These are phyloP conservation scores for Vireo altiloquus DNA, from an alignment of 2,113 vertebrate species.

Conservation along the genomic window DNA sequence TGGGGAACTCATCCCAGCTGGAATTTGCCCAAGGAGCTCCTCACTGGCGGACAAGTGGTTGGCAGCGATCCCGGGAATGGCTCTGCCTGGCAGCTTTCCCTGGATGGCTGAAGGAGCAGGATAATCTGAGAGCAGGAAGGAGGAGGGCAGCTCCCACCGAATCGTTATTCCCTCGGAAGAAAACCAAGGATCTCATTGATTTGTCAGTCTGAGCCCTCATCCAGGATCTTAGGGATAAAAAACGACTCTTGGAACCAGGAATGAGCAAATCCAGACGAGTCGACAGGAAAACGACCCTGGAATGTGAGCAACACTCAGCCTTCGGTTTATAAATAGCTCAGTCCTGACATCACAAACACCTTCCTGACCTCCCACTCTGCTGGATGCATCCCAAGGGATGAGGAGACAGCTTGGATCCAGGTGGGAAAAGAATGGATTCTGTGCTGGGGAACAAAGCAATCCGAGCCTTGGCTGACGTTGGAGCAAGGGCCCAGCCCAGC, in stretches of 20 bases:
- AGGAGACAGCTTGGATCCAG: background rate
- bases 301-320: background rate
- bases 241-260: background rate
- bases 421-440: background rate
- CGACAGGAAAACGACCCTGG: background rate
- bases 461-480: background rate
- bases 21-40: background rate
- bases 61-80: background rate
- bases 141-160: background rate
- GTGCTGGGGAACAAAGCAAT: background rate
- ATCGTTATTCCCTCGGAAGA: background rate
- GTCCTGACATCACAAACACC: background rate
- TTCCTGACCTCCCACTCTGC: background rate
- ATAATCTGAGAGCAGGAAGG: background rate
- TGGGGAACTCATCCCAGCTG: background rate
- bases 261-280: background rate
- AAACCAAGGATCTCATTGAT: fast-evolving
- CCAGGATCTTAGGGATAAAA: background rate
- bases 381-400: background rate
- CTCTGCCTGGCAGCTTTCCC: background rate
- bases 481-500: background rate
- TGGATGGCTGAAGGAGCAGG: background rate
- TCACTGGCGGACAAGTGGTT: background rate
- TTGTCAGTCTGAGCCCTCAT: background rate
- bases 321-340: background rate